Evolutionary conservation across 2,113 vertebrate genomes (phyloP).

Genomic region (Lophius piscatorius): DNA sequence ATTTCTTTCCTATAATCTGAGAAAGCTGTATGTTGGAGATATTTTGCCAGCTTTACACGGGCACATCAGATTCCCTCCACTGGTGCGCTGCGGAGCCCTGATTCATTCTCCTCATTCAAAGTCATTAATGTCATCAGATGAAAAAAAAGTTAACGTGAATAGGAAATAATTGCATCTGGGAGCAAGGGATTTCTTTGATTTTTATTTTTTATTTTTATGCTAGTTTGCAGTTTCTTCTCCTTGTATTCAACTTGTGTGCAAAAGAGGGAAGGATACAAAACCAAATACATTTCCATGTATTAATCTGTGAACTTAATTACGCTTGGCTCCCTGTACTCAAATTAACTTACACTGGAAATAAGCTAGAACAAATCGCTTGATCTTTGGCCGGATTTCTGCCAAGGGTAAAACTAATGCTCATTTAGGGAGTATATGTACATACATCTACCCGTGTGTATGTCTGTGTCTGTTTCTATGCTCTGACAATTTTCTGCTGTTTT

Average conservation of each 20-base stretch:
- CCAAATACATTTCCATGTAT: conserved; percentile 77
- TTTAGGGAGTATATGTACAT: conserved; percentile 15
- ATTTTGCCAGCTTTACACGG: conserved; percentile 17
- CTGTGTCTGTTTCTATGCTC: neutral
- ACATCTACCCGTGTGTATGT: neutral
- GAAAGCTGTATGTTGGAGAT: neutral
- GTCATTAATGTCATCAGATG: conserved; percentile 91
- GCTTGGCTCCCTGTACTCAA: conserved; percentile 73
- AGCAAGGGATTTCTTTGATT: conserved; percentile 85
- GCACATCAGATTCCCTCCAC: too few relatives aligned
- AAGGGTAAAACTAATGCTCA: conserved; percentile 27
- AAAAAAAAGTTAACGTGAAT: conserved; percentile 87
- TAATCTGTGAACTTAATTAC: conserved; percentile 84
- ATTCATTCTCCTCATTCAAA: conserved; percentile 83
- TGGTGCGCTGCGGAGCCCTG: too few relatives aligned
- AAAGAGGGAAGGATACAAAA: conserved; percentile 76
- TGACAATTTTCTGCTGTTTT: neutral
- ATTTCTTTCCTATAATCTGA: neutral
- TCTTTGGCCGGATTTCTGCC: conserved; percentile 64
- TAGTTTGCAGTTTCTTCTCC: conserved; percentile 76
- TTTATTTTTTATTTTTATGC: conserved; percentile 82
- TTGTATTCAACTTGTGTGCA: conserved; percentile 77
- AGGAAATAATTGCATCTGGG: conserved; percentile 94
- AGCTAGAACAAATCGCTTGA: conserved; percentile 73
- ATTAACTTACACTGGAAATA: conserved; percentile 82